phyloP scores from a whole-genome alignment of 2,113 vertebrate genomes.

The Zosterops hypoxanthus region DNA sequence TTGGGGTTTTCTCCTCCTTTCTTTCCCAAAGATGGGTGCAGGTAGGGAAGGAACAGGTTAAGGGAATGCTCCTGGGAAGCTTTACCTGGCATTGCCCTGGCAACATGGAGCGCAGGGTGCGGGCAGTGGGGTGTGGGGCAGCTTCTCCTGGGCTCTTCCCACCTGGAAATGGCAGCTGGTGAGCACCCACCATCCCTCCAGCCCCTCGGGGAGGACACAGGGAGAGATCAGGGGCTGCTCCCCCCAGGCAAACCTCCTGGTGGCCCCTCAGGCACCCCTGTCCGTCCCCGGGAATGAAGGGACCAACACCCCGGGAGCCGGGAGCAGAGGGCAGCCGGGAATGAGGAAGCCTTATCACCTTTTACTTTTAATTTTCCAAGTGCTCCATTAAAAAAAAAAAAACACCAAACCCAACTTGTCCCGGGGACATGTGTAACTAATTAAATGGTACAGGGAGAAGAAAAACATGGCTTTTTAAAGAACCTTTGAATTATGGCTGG shows the following conservation, averaged over 20 bases:
- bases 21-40: neutral
- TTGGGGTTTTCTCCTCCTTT: neutral
- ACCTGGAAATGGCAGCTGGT: accelerated
- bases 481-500: conserved; percentile 61
- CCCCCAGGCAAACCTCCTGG: accelerated
- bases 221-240: neutral
- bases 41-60: neutral
- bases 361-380: neutral
- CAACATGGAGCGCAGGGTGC: accelerated
- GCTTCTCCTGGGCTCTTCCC: neutral
- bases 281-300: neutral
- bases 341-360: neutral
- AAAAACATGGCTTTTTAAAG: conserved; percentile 33
- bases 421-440: conserved; percentile 58
- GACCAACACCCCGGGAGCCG: neutral
- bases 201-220: neutral
- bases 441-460: conserved; percentile 51
- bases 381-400: neutral
- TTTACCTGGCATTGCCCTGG: neutral
- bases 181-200: neutral
- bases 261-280: accelerated
- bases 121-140: neutral
- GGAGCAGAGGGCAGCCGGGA: neutral
- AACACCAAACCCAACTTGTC: neutral
- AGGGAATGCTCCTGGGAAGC: neutral